phyloP scores from a whole-genome alignment of 2,797 vertebrate species.

The Cichlasoma orientale region DNA sequence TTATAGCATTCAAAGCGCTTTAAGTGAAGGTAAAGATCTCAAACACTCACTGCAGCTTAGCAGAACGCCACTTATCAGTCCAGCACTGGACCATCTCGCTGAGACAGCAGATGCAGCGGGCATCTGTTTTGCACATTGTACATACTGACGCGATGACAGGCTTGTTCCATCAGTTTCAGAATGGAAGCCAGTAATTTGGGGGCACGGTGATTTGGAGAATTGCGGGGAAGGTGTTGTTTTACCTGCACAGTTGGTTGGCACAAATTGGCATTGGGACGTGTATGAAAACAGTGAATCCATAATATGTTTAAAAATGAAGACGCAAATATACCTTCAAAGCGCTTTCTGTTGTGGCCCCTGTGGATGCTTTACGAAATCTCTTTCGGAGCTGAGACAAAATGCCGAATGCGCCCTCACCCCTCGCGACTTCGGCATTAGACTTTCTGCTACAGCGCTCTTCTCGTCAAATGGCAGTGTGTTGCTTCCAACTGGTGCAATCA shows the following conservation, averaged over 20 bases:
- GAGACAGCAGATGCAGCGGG: constrained; percentile 34
- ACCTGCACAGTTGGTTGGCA: constrained; percentile 28
- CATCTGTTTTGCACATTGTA: constrained; percentile 40
- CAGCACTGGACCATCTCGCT: not conserved
- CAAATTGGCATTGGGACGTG: constrained; percentile 7
- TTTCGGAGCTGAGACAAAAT: not conserved
- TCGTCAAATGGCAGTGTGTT: not conserved
- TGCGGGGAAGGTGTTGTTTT: constrained; percentile 22
- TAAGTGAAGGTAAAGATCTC: not conserved
- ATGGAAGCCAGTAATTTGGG: constrained; percentile 30
- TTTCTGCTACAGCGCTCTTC: not conserved
- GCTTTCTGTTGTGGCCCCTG: constrained; percentile 9
- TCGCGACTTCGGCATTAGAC: not conserved
- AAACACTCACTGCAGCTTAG: constrained; percentile 19
- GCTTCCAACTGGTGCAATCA: not conserved
- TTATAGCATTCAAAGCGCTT: constrained; percentile 12
- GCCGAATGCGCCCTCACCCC: not conserved
- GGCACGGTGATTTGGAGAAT: constrained; percentile 21
- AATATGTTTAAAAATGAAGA: constrained; percentile 39
- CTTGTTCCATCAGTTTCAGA: constrained; percentile 19
- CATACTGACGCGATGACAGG: constrained; percentile 1
- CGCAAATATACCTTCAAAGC: constrained; percentile 28
- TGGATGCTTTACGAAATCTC: constrained; percentile 8
- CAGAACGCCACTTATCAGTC: constrained; percentile 27
- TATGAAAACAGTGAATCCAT: not conserved